Evolutionary conservation across 2,888 invertebrate species (phyloP).

Genomic region (Chironomus riparius): DNA sequence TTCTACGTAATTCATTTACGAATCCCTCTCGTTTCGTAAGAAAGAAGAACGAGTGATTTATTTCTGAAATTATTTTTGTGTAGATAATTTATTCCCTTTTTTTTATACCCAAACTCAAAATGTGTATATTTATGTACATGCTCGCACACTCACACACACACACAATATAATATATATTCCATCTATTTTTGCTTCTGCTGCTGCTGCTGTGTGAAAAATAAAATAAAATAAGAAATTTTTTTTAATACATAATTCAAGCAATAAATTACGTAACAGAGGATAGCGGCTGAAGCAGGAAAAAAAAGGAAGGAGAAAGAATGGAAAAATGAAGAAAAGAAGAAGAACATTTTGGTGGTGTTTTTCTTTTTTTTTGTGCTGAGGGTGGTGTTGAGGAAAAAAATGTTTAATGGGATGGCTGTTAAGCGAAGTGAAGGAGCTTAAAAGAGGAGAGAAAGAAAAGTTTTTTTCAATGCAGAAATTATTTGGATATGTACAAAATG

Average conservation of each 20-base stretch:
- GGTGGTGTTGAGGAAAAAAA: not conserved
- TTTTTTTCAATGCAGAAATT: not conserved
- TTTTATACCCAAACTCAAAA: conserved; percentile 4
- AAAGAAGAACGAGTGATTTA: conserved; percentile 20
- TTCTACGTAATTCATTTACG: conserved; percentile 3
- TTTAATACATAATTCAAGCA: conserved; percentile 15
- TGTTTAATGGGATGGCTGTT: not conserved
- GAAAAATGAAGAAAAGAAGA: not conserved
- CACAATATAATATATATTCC: not conserved
- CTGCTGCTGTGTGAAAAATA: conserved; percentile 1
- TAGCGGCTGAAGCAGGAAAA: conserved; percentile 13
- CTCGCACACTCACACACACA: not conserved
- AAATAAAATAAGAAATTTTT: conserved; percentile 15
- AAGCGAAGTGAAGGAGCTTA: not conserved
- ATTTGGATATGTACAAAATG: no score
- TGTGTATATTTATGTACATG: not conserved
- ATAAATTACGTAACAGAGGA: conserved; percentile 24
- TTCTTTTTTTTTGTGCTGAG: not conserved
- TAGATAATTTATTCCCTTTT: conserved; percentile 24
- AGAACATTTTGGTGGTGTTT: not conserved
- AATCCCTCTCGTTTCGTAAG: not conserved
- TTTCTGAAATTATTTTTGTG: conserved; percentile 25
- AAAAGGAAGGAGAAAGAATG: not conserved
- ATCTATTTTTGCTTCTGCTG: not conserved
- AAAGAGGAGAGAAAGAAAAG: not conserved